Base-by-base conservation (phyloP, 2,888 invertebrate species). In the Amiota minor region DNA sequence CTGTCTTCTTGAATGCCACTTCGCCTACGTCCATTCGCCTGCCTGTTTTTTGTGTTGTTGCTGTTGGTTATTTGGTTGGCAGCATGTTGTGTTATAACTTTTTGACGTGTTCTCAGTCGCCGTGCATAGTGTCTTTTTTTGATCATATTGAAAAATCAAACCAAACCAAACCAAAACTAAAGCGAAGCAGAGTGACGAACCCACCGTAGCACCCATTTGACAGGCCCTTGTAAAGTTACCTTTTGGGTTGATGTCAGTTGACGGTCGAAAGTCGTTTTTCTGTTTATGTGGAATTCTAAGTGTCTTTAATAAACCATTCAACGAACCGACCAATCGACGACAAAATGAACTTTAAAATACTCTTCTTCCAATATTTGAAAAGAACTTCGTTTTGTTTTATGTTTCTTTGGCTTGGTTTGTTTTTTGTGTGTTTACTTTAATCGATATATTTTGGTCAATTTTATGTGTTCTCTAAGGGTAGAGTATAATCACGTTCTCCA, bases 21-120 rank as follows among this genome's bases (percentile, higher is more conserved):
- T n/a, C n/a, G n/a, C n/a, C n/a, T n/a, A n/a, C n/a, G n/a, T n/a
- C n/a, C n/a, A n/a, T n/a, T n/a, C n/a, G n/a, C n/a, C 61, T 47
- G n/a, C 55, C n/a, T 12, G 55, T 46, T 18, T 23, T 16, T 50
- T 53, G 20, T 50, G 50, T 9, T 53, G 68, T 16, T 10, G 67
- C 1, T 20, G 16, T 9, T 11, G 47, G 10, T 23, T 47, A 2
- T 61, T 46, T 18, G 65, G 20, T 47, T 67, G 73, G 71, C 75
- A 71, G 73, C 75, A 73, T 73, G 72, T 75, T 73, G 73, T 70
- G 73, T 73, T 75, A 73, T 73, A 75, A 75, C 73, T 73, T 75
- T 75, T 73, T 73, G 75, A 75, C 73, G 73, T 75, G 69, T 65
- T 65, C 65, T 18, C 20, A 18, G 6, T 47, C 65, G 47, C 46